Base-by-base conservation (phyloP, 2,797 vertebrate genomes). In the Chanos chanos region DNA sequence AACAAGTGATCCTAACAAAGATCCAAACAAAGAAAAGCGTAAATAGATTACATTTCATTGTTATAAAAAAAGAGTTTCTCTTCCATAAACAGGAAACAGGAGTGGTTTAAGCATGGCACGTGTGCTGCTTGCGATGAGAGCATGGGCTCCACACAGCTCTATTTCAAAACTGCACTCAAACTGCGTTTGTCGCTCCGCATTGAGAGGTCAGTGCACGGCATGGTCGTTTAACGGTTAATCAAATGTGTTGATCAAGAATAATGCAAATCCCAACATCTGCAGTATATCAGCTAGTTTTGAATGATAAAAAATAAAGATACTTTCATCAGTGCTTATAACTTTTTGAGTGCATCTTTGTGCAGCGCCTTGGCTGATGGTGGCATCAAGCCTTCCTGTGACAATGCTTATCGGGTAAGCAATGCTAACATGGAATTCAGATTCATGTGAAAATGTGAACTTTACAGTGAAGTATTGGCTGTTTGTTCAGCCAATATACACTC, bases 41-140 rank as follows among this genome's bases (percentile, higher is more conserved):
- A n/a, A n/a, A n/a, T n/a, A n/a, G n/a, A n/a, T n/a, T n/a, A n/a
- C n/a, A n/a, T n/a, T 12, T 33, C 9, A 33, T 10, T 33, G 30
- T 12, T 31, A 31, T 4, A 12, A 4, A 33, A 10, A n/a, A 4
- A 36, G 1, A 16, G 13, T 3, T 44, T 28, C 6, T 21, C 4
- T 48, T 30, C 34, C n/a, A 63, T 22, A 8, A 0, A 1, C 70
- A 91, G 89, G 89, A 78, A 1, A 6, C 63, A 85, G 0, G 89
- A 91, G 60, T 91, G 89, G 89, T 4, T 44, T 7, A 90, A 89
- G 70, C 89, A 91, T 0, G 89, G 89, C 0, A 75, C 56, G 0
- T 87, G 85, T n/a, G 89, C 85, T 0, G 86, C 77, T 0, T 89
- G 85, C 5, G 67, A 78, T 0, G 87, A 90, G 36, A 79, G 70